phyloP scores from a whole-genome alignment of 2,888 invertebrate species.

The Ornithoptera alexandrae region DNA sequence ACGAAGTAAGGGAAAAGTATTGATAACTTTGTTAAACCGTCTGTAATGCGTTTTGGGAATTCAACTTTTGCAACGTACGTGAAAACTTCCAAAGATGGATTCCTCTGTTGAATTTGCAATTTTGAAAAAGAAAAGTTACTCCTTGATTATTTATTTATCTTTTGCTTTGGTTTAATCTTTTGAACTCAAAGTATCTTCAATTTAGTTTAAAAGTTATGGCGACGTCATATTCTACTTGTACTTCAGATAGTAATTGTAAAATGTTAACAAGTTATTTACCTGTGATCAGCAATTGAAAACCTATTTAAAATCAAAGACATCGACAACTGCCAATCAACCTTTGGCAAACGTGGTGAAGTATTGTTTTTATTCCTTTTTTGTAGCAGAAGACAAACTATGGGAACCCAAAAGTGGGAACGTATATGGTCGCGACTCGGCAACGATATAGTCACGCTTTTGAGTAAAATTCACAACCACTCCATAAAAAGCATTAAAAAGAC shows the following conservation, averaged over 20 bases:
- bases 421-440: not conserved
- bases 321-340: not conserved
- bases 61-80: not conserved
- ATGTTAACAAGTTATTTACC: not conserved
- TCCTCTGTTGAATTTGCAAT: not conserved
- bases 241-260: not conserved
- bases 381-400: too few species aligned
- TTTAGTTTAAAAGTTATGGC: too few species aligned
- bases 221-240: too few species aligned
- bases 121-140: not conserved
- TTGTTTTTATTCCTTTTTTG: too few species aligned
- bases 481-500: constrained; percentile 7
- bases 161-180: not conserved
- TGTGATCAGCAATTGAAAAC: too few species aligned
- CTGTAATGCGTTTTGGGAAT: not conserved
- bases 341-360: not conserved
- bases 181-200: too few species aligned
- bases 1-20: too few species aligned
- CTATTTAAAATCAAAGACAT: not conserved
- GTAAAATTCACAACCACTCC: not conserved
- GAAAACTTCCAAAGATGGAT: not conserved
- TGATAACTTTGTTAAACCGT: constrained; percentile 1
- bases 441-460: not conserved
- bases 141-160: not conserved
- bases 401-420: too few species aligned